Conservation (phyloP, 2,797 vertebrate genomes). For the Chelonia mydas region DNA sequence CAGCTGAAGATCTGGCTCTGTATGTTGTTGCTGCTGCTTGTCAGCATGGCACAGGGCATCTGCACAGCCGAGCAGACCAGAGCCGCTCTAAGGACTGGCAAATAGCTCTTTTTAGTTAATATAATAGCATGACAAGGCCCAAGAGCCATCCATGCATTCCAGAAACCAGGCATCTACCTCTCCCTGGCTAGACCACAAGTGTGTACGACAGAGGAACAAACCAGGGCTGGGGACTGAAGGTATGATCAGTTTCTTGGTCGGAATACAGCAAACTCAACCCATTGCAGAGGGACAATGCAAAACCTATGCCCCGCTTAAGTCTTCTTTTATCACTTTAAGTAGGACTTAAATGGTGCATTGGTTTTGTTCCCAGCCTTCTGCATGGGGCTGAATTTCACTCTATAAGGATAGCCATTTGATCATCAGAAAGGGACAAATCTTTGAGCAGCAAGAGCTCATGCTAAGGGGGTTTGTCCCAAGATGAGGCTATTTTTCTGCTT, state of each 20-base stretch:
- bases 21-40: neutral
- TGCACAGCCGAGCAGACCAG: neutral
- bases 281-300: neutral
- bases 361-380: neutral
- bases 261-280: neutral
- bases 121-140: neutral
- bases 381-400: neutral
- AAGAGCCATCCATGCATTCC: neutral
- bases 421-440: neutral
- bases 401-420: neutral
- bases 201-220: neutral
- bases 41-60: neutral
- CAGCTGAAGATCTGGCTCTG: constrained; percentile 28
- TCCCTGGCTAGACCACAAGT: neutral
- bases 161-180: neutral
- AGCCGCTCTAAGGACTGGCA: neutral
- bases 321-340: neutral
- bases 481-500: neutral
- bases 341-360: neutral
- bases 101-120: neutral
- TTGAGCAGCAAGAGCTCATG: neutral
- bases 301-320: neutral
- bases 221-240: neutral
- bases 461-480: neutral
- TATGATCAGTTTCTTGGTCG: neutral